A percentile compares a stretch with the other conserved stretches of the same genome.
These are phyloP conservation scores for Dermochelys coriacea DNA, from an alignment of 2,797 vertebrate genomes.

Conservation along the genomic window DNA sequence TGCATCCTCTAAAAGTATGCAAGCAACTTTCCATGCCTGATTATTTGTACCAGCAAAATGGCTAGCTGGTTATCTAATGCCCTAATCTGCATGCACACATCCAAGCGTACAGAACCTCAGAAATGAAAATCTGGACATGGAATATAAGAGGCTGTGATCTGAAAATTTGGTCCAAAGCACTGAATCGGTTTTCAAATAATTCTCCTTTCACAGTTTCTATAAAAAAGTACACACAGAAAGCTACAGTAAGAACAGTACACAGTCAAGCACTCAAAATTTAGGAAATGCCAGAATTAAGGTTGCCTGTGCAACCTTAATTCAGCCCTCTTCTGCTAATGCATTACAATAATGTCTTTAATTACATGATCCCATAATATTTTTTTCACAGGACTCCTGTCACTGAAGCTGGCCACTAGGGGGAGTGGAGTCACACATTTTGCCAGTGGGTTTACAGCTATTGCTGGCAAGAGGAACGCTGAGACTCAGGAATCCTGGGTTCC, in stretches of 20 bases:
- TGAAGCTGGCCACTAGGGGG: not conserved
- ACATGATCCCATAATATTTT: not conserved
- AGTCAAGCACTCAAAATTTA: not conserved
- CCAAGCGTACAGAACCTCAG: not conserved
- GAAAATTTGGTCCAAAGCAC: not conserved
- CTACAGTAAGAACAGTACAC: not conserved
- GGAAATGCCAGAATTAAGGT: not conserved
- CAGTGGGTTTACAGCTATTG: not conserved
- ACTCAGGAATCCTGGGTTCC: not conserved
- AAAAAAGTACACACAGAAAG: not conserved
- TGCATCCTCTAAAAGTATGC: not conserved
- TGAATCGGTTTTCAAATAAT: not conserved
- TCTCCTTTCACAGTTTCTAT: not conserved
- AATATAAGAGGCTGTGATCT: not conserved
- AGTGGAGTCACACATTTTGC: not conserved
- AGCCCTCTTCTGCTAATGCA: not conserved
- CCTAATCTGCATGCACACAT: not conserved
- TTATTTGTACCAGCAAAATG: not conserved
- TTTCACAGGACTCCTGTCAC: not conserved
- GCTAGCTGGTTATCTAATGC: not conserved
- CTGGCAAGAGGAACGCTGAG: not conserved
- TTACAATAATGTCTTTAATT: not conserved
- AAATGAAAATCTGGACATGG: not conserved
- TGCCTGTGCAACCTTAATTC: not conserved
- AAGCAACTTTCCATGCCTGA: not conserved